Evolutionary conservation across 1,140 invertebrate species (phyloP).

Genomic region (Protaetia brevitarsis): DNA sequence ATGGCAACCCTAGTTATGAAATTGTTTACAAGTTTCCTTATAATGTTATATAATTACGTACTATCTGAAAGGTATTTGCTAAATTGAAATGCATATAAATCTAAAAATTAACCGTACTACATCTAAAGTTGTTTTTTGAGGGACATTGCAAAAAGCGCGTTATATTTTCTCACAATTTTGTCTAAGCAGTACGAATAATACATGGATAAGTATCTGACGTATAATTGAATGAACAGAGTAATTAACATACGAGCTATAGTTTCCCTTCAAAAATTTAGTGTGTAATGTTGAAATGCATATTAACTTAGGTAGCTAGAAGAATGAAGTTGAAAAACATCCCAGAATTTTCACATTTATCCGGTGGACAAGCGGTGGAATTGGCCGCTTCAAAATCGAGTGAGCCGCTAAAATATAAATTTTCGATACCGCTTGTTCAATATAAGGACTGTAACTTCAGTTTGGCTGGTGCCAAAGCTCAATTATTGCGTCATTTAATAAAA

Average conservation of each 20-base stretch:
- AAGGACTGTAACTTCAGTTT: conserved; percentile 85
- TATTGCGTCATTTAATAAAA: conserved; percentile 52
- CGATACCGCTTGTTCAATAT: conserved; percentile 56
- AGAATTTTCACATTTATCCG: conserved; percentile 68
- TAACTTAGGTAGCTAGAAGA: conserved; percentile 69
- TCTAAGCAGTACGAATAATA: too few relatives aligned
- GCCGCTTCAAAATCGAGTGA: conserved; percentile 69
- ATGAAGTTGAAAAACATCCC: conserved; percentile 79
- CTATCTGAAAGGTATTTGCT: too few relatives aligned
- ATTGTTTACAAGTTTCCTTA: too few relatives aligned
- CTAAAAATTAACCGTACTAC: too few relatives aligned
- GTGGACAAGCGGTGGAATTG: conserved; percentile 82
- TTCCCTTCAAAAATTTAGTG: not conserved
- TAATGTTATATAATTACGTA: too few relatives aligned
- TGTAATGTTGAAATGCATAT: too few relatives aligned
- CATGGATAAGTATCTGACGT: too few relatives aligned
- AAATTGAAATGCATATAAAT: too few relatives aligned
- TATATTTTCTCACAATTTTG: too few relatives aligned
- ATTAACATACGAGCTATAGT: not conserved
- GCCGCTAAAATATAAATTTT: conserved; percentile 65
- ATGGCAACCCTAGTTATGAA: too few relatives aligned
- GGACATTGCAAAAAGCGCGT: too few relatives aligned
- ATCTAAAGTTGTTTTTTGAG: too few relatives aligned
- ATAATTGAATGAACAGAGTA: conserved; percentile 15
- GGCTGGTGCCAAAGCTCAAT: conserved; percentile 65